Conservation (phyloP, 2,113 vertebrate species). For the Anguilla japonica region DNA sequence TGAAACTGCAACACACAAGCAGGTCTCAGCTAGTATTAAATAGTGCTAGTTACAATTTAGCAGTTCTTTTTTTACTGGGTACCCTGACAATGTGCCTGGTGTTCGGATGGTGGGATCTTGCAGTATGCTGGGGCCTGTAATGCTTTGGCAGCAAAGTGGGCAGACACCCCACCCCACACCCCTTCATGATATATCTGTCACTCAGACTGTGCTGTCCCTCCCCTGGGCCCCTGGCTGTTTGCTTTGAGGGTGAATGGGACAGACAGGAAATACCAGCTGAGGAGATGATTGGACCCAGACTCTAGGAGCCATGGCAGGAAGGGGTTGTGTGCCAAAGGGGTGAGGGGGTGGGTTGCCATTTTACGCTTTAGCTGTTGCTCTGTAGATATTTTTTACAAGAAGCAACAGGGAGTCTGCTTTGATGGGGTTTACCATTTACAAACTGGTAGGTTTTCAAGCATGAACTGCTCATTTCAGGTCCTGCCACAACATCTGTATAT, state of each 20-base stretch:
- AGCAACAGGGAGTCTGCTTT: not conserved
- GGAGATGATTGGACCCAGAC: not conserved
- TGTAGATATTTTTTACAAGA: not conserved
- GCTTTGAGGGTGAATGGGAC: constrained; percentile 12
- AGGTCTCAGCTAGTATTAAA: not conserved
- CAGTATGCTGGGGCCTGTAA: constrained; percentile 2
- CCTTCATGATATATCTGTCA: not conserved
- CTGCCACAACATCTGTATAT: too few species aligned
- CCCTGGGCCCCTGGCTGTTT: constrained; percentile 15
- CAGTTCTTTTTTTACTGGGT: not conserved
- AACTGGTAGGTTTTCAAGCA: too few species aligned
- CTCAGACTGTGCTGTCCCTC: not conserved
- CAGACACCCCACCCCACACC: not conserved
- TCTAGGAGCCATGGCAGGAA: not conserved
- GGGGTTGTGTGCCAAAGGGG: not conserved
- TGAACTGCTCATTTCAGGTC: too few species aligned
- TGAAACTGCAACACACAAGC: not conserved
- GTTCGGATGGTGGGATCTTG: not conserved
- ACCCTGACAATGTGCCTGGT: not conserved
- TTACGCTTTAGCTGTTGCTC: not conserved
- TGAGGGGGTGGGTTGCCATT: not conserved
- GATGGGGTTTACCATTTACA: not conserved
- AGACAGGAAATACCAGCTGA: constrained; percentile 9
- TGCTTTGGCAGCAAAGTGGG: not conserved
- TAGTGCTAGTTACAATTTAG: not conserved